These are phyloP conservation scores for Anorthoa munda DNA, from an alignment of 2,888 invertebrate genomes.

Conservation along the genomic window DNA sequence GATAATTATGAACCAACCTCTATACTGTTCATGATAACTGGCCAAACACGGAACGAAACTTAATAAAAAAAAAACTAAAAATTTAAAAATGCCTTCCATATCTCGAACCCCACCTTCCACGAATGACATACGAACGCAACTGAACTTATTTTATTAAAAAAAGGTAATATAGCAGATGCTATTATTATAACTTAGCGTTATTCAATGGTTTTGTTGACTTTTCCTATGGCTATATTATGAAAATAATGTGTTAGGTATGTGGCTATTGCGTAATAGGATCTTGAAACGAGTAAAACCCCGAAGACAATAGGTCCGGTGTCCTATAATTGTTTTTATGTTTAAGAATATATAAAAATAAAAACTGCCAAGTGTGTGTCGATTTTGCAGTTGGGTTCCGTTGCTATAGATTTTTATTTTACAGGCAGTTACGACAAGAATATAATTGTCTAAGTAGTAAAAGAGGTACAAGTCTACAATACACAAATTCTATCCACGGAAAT, in stretches of 20 bases:
- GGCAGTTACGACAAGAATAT: too few species aligned
- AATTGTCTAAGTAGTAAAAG: too few species aligned
- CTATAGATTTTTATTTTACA: background rate
- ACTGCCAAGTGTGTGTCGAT: background rate
- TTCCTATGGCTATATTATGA: constrained; percentile 48
- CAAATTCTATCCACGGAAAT: too few species aligned
- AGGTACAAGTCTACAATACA: too few species aligned
- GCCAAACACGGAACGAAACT: constrained; percentile 69
- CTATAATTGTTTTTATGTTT: background rate
- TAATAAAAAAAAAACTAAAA: constrained; percentile 53
- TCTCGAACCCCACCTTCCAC: background rate
- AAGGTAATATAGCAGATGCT: constrained; percentile 10
- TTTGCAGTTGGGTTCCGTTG: background rate
- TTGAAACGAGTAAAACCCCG: background rate
- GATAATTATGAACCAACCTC: constrained; percentile 73
- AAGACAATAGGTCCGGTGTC: constrained; percentile 12
- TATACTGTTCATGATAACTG: constrained; percentile 85
- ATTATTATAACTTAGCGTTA: constrained; percentile 35
- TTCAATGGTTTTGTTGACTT: constrained; percentile 59
- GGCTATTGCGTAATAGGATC: constrained; percentile 21
- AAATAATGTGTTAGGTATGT: constrained; percentile 52
- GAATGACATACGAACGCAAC: background rate
- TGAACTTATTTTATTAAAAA: constrained; percentile 30
- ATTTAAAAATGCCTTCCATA: constrained; percentile 32
- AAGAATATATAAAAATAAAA: background rate